These are phyloP conservation scores for Distichodus sexfasciatus DNA, from an alignment of 2,797 vertebrate species.

Conservation along the genomic window DNA sequence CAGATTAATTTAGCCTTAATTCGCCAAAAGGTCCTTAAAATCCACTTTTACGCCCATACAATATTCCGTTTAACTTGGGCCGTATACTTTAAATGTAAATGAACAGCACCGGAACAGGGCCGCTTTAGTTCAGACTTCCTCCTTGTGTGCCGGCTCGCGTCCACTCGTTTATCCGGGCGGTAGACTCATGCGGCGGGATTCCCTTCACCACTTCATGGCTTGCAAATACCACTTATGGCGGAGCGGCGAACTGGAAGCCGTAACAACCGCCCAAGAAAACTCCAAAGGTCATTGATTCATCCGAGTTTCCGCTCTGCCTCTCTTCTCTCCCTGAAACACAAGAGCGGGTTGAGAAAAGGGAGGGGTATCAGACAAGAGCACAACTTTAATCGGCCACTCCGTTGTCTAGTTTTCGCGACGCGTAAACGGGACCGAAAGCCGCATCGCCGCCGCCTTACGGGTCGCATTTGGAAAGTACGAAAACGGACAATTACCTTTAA, in stretches of 20 bases:
- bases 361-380: constrained; percentile 74
- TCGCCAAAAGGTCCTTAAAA: background rate
- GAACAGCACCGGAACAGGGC: constrained; percentile 59
- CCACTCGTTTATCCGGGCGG: constrained; percentile 58
- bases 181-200: constrained; percentile 46
- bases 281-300: constrained; percentile 78
- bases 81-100: constrained; percentile 14
- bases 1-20: constrained; percentile 11
- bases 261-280: constrained; percentile 53
- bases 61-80: constrained; percentile 14
- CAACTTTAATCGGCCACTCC: constrained; percentile 68
- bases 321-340: constrained; percentile 70
- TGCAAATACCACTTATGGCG: constrained; percentile 15
- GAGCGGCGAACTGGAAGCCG: constrained; percentile 48
- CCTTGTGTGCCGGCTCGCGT: constrained; percentile 66
- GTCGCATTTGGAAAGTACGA: background rate
- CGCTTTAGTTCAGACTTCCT: constrained; percentile 72
- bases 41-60: background rate
- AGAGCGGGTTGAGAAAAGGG: constrained; percentile 72
- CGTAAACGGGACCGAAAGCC: background rate
- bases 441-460: background rate
- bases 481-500: constrained; percentile 55
- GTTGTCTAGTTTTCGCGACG: constrained; percentile 31
- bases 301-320: constrained; percentile 70
- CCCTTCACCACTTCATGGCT: constrained; percentile 36